Conservation (phyloP, 2,113 vertebrate genomes). For the Ptychochromis oligacanthus region DNA sequence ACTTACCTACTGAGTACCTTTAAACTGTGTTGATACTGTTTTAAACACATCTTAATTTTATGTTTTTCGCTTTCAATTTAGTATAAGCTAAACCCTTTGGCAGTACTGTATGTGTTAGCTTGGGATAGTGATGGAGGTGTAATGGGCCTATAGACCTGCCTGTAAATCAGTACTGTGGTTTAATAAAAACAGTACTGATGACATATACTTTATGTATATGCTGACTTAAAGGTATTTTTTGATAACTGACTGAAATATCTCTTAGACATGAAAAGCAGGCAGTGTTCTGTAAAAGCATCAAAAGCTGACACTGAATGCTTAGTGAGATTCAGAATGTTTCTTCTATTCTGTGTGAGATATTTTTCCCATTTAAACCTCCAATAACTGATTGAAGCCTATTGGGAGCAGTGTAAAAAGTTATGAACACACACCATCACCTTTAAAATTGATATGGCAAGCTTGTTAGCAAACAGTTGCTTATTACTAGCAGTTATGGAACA, state of each 20-base stretch:
- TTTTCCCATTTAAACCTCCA: slow-evolving; percentile 2
- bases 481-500: neutral
- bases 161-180: too few species aligned
- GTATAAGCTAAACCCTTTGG: neutral
- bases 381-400: neutral
- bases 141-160: neutral
- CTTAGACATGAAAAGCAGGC: neutral
- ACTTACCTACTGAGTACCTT: neutral
- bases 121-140: neutral
- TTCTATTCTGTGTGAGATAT: neutral
- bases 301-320: neutral
- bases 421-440: neutral
- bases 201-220: too few species aligned
- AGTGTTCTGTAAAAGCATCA: neutral
- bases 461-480: neutral
- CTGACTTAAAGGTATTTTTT: neutral
- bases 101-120: neutral
- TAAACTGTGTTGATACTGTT: neutral
- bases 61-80: neutral
- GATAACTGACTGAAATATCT: neutral
- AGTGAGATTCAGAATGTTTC: neutral
- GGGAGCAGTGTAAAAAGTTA: neutral
- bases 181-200: too few species aligned
- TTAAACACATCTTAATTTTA: neutral
- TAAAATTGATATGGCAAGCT: neutral